Percentiles rank a stretch among this genome's conserved stretches.
phyloP scores from a whole-genome alignment of 2,113 vertebrate species.

The Cathartes aura region DNA sequence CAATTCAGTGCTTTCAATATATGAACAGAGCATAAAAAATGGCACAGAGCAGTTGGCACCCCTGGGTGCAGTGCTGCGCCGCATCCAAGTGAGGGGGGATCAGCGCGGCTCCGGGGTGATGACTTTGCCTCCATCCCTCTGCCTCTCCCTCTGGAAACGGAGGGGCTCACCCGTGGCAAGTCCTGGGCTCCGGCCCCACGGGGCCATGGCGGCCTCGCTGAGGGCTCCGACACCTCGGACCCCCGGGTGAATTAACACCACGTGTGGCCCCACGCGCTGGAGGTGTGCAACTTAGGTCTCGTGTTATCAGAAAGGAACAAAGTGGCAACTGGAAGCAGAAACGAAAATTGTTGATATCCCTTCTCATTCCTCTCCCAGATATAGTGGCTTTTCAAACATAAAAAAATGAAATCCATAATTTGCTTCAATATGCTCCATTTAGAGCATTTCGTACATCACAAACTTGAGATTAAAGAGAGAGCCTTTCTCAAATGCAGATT shows the following conservation, averaged over 20 bases:
- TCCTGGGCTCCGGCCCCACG: neutral
- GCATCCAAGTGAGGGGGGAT: neutral
- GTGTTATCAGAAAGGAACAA: neutral
- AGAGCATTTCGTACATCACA: neutral
- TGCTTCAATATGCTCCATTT: neutral
- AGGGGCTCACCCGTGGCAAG: neutral
- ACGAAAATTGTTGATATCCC: neutral
- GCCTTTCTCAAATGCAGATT: conserved; percentile 12
- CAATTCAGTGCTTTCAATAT: neutral
- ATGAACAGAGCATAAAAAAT: neutral
- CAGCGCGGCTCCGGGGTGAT: neutral
- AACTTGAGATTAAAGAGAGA: neutral
- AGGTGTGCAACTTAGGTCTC: rapidly evolving
- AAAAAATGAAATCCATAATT: neutral
- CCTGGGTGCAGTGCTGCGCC: too few relatives aligned
- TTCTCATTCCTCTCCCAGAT: neutral
- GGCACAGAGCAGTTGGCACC: neutral
- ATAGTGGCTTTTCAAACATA: neutral
- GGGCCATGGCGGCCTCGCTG: neutral
- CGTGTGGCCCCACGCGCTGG: neutral
- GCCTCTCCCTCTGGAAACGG: neutral
- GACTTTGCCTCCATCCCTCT: neutral
- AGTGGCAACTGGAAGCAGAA: neutral
- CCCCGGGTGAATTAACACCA: neutral
- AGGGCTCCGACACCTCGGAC: neutral